Evolutionary conservation across 2,113 vertebrate genomes (phyloP).

Genomic region (Cinclus mexicanus): DNA sequence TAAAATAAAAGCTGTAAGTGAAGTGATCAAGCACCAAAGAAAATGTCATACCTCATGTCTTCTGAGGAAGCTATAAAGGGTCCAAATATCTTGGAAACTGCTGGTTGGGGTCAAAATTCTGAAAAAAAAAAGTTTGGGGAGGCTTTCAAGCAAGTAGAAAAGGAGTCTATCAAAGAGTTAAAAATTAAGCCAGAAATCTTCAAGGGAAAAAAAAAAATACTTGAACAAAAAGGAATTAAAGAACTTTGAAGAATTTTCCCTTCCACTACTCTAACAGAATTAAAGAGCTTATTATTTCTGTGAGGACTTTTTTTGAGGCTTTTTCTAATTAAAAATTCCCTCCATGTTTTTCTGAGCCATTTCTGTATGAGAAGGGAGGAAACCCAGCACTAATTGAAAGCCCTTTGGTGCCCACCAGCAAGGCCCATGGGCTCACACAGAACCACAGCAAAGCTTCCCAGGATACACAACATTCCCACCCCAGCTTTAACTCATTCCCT

Average conservation of each 20-base stretch:
- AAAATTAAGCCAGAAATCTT: background rate
- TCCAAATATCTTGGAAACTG: conserved; percentile 81
- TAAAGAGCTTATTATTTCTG: conserved; percentile 11
- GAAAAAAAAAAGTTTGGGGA: background rate
- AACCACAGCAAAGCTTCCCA: background rate
- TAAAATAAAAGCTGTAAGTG: background rate
- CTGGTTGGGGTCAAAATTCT: conserved; percentile 84
- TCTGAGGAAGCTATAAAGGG: conserved; percentile 81
- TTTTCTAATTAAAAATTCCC: conserved; percentile 34
- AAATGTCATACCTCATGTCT: conserved; percentile 80
- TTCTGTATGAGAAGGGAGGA: background rate
- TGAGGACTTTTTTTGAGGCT: background rate
- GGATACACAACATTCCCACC: background rate
- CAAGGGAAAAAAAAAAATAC: background rate
- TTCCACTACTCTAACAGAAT: background rate
- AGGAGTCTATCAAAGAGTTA: background rate
- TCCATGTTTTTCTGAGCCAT: background rate
- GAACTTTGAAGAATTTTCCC: background rate
- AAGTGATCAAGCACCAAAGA: background rate
- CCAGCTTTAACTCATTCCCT: background rate
- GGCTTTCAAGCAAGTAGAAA: background rate
- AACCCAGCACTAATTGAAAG: background rate
- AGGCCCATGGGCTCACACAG: background rate
- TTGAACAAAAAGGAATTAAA: background rate
- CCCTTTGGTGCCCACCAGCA: background rate